Evolutionary conservation across 2,888 invertebrate species (phyloP).

Genomic region (Drosophila prolongata): DNA sequence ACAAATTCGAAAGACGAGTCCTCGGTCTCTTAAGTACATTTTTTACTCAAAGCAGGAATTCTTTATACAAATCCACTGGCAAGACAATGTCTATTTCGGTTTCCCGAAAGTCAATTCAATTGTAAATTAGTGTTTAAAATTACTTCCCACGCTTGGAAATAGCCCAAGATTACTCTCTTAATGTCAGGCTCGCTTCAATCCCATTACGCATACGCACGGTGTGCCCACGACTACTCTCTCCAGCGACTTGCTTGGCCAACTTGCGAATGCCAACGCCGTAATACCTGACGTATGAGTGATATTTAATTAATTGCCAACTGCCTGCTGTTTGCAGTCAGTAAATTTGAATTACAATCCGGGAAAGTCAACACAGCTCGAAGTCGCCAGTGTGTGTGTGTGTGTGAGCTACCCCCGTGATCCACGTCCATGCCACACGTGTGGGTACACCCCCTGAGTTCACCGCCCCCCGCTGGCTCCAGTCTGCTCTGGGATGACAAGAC

Average conservation of each 20-base stretch:
- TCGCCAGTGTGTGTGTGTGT: too few relatives aligned
- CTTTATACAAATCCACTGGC: not conserved
- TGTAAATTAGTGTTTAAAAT: conserved; percentile 2
- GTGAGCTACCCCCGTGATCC: too few relatives aligned
- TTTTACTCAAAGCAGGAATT: not conserved
- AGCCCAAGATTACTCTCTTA: not conserved
- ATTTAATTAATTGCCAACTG: conserved; percentile 68
- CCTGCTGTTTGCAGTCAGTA: conserved; percentile 35
- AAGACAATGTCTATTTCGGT: not conserved
- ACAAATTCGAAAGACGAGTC: too few relatives aligned
- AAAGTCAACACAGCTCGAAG: conserved; percentile 11
- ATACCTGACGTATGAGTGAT: conserved; percentile 62
- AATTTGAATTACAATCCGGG: conserved; percentile 25
- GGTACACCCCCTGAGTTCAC: not conserved
- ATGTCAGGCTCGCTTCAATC: conserved; percentile 10
- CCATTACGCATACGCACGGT: conserved; percentile 21
- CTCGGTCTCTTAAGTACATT: not conserved
- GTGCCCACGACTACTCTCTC: conserved; percentile 26
- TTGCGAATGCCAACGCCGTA: conserved; percentile 2
- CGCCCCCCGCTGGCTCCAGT: conserved; percentile 13
- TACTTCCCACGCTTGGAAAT: not conserved
- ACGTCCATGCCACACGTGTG: conserved; percentile 7
- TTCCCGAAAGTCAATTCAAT: not conserved
- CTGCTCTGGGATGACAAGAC: conserved; percentile 24
- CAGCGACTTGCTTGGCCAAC: conserved; percentile 12